Evolutionary conservation across 1,140 invertebrate species (phyloP).

Genomic region (Tribolium castaneum): DNA sequence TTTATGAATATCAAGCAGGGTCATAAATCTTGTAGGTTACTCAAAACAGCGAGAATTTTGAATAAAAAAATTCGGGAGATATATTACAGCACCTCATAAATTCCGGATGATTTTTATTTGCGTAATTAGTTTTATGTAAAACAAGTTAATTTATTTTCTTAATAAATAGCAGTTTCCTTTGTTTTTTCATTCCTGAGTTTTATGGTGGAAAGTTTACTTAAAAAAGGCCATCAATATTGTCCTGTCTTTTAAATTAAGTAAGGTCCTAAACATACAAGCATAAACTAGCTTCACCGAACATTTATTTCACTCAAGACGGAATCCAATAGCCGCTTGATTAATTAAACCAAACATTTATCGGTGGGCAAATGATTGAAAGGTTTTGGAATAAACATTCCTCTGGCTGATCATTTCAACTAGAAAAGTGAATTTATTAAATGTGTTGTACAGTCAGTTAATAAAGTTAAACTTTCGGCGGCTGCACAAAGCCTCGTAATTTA

Average conservation of each 20-base stretch:
- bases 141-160: constrained; percentile 15
- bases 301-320: background rate
- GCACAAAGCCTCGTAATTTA: background rate
- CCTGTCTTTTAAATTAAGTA: constrained; percentile 11
- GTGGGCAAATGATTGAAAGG: background rate
- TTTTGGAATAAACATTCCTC: background rate
- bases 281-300: background rate
- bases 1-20: constrained; percentile 16
- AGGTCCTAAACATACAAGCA: constrained; percentile 23
- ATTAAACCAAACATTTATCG: background rate
- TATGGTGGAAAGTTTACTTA: background rate
- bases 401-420: background rate
- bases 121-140: constrained; percentile 22
- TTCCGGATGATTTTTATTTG: constrained; percentile 8
- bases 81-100: constrained; percentile 6
- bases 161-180: constrained; percentile 1
- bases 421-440: constrained; percentile 4
- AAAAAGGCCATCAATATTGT: constrained; percentile 14
- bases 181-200: background rate
- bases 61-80: background rate
- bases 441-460: constrained; percentile 17
- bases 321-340: background rate
- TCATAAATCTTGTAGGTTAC: constrained; percentile 17
- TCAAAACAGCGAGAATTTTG: background rate
- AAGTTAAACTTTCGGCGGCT: constrained; percentile 21